Evolutionary conservation across 1,140 invertebrate genomes (phyloP).

Genomic region (Delia radicum): DNA sequence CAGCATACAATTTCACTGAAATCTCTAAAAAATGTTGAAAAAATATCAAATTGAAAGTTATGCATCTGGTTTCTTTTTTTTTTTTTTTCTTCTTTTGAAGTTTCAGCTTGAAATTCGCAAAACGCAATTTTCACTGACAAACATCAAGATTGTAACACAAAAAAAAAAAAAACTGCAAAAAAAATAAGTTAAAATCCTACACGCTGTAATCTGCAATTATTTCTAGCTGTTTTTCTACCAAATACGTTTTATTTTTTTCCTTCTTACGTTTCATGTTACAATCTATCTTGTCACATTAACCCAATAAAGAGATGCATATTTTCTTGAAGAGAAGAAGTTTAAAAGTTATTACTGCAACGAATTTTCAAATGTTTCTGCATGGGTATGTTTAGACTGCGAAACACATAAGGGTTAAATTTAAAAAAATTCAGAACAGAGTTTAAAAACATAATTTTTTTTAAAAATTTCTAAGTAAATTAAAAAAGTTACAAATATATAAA

Average conservation of each 20-base stretch:
- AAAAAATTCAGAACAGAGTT: too few relatives aligned
- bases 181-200: not conserved
- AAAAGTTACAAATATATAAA: too few relatives aligned
- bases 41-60: not conserved
- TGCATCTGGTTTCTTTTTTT: not conserved
- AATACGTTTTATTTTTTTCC: not conserved
- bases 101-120: not conserved
- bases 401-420: too few relatives aligned
- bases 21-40: not conserved
- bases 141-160: not conserved
- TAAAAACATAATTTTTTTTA: too few relatives aligned
- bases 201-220: constrained; percentile 4
- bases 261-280: not conserved
- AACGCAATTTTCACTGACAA: not conserved
- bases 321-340: too few relatives aligned
- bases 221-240: not conserved
- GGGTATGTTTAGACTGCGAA: too few relatives aligned
- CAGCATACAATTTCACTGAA: not conserved
- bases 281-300: not conserved
- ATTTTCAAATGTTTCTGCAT: too few relatives aligned
- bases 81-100: not conserved
- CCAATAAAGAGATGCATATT: too few relatives aligned
- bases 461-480: too few relatives aligned
- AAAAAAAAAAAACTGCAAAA: not conserved
- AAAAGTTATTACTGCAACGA: too few relatives aligned